Conservation (phyloP, 2,888 invertebrate species). For the Tuta absoluta region DNA sequence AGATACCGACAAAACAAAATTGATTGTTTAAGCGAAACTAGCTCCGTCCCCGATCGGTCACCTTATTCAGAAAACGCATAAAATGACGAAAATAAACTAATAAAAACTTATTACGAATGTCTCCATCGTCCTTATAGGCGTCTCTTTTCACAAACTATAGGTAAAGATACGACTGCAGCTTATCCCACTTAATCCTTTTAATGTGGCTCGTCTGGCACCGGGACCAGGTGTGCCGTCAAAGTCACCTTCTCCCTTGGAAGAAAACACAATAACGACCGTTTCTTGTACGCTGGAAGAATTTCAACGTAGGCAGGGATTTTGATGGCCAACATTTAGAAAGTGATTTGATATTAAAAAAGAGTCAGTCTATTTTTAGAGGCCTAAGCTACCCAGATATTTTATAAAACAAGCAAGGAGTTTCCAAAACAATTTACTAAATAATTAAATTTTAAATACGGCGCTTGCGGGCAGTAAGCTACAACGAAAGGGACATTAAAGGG, state of each 20-base stretch:
- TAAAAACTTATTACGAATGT: neutral
- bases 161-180: neutral
- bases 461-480: constrained; percentile 43
- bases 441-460: constrained; percentile 51
- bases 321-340: neutral
- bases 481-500: constrained; percentile 45
- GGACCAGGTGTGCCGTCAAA: constrained; percentile 2
- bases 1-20: no score
- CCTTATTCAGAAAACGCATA: neutral
- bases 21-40: no score
- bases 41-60: neutral
- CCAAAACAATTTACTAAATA: constrained; percentile 50
- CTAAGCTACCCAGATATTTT: constrained; percentile 6
- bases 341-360: neutral
- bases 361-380: neutral
- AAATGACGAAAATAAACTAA: neutral
- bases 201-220: constrained; percentile 12
- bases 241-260: constrained; percentile 15
- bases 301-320: neutral
- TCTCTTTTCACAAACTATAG: neutral
- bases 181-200: constrained; percentile 14
- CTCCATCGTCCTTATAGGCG: neutral
- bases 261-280: constrained; percentile 6
- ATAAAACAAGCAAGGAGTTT: constrained; percentile 38
- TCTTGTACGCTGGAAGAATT: constrained; percentile 20